Evolutionary conservation across 1,140 invertebrate genomes (phyloP), one percentile per base, ranked within the genome.

Genomic region (Tetraneura akinire): DNA sequence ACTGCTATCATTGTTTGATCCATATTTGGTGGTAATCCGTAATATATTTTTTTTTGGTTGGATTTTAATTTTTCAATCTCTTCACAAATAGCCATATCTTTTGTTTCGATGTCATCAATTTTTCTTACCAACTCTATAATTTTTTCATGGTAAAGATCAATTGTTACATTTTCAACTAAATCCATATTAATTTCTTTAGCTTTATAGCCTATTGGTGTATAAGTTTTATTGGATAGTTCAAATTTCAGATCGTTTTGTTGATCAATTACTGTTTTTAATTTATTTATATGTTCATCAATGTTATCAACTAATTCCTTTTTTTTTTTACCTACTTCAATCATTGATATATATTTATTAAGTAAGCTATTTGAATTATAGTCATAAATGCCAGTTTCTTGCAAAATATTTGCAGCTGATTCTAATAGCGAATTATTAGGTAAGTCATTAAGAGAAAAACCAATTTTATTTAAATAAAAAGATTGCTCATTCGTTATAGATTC

Each of bases 1-100:
- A 78, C 53, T 18, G 74, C 55, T 37, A 60, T 26, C 1, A 26
- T 47, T 60, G 74, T 55, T 47, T 78, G 53, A 21, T 78, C 74
- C n/a, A 78, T 78, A 29, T 62, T 78, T 26, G 74, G 74, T 60
- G 74, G 74, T 62, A 78, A 23, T 23, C 55, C 74, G 29, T 57
- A 55, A 8, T 62, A 78, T 9, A 45, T 42, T 60, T 60, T 78
- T 62, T 76, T 57, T 13, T 78, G 74, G 26, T 45, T 42, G 10
- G 32, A 26, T 78, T 42, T 45, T 18, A 78, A 26, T 47, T 60
- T 14, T 26, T 16, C 18, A 60, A 37, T 45, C 14, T 10, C 23
- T 29, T 47, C 26, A 45, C 6, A 60, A n/a, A 78, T 45, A 45
- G 60, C 8, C 16, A n/a, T 14, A 45, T 62, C 55, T 18, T 78